Base-by-base conservation (phyloP, 2,113 vertebrate species). In the Pyxicephalus adspersus region DNA sequence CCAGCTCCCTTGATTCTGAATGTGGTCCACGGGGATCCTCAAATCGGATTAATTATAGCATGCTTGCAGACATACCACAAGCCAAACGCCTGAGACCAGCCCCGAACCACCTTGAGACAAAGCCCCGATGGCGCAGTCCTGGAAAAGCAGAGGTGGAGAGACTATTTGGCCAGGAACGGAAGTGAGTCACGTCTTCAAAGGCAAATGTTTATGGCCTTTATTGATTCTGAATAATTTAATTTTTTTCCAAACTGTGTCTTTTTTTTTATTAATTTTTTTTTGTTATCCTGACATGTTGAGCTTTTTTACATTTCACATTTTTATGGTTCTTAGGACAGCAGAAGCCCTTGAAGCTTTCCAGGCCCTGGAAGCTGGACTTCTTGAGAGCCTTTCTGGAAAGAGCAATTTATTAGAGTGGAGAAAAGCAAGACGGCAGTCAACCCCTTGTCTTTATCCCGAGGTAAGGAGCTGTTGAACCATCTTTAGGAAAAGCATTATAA, bases 111-210 rank as follows among this genome's bases (percentile, higher is more conserved):
- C 74, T 63, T 54, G 83, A 1, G 9, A 72, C 50, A 74, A 87
- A n/a, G 2, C 74, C 77, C 80, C 93, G 90, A 64, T 94, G 70
- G 6, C 92, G 86, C 77, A 92, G 92, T 63, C 89, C 95, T 0
- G 94, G 92, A 20, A 93, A 92, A 4, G 92, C 92, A 73, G 95
- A 96, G 83, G 95, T 98, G 85, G 96, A 97, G 78, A 96, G 94
- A 89, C 94, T 98, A 19, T 98, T 98, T 87, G 95, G 98, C 89
- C 95, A 89, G 13, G 92, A 91, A 76, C 91, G 89, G 84, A 91
- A 89, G 91, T 91, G 87, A 91, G 90, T 76, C 17, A 73, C 1
- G 16, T 6, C 4, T 16, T 11, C 15, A 63, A 26, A 13, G 38
- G 38, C 8, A 45, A 45, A 13, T 45, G 11, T 45, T 45, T 45